These are phyloP conservation scores for Heteronetta atricapilla DNA, from an alignment of 2,113 vertebrate species.

Conservation along the genomic window DNA sequence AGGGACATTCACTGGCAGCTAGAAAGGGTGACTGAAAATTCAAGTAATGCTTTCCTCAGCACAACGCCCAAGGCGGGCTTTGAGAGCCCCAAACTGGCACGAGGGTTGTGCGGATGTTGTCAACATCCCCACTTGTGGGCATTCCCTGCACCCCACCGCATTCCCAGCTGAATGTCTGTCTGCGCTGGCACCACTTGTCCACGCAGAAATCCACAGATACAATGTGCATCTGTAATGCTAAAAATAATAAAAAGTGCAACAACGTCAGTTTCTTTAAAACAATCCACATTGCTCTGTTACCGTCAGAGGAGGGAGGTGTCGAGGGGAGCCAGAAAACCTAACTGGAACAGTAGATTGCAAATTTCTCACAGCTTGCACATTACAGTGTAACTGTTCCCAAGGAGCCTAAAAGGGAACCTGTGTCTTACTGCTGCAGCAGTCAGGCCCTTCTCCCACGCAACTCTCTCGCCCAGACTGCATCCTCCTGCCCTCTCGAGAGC, in stretches of 20 bases:
- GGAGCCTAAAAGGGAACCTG: constrained; percentile 16
- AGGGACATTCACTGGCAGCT: constrained; percentile 66
- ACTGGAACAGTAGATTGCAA: constrained; percentile 76
- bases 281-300: constrained; percentile 69
- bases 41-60: constrained; percentile 78
- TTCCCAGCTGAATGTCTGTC: constrained; percentile 64
- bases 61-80: background rate
- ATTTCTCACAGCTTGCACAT: constrained; percentile 78
- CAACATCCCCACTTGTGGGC: constrained; percentile 31
- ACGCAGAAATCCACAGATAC: constrained; percentile 69
- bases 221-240: constrained; percentile 78
- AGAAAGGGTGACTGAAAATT: constrained; percentile 73
- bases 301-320: constrained; percentile 55
- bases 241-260: constrained; percentile 81
- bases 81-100: constrained; percentile 34
- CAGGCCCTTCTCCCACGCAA: constrained; percentile 34
- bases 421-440: constrained; percentile 5
- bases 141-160: constrained; percentile 38
- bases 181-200: constrained; percentile 44
- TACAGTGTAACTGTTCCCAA: constrained; percentile 69
- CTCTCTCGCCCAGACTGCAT: background rate
- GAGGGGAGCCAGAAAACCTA: constrained; percentile 66
- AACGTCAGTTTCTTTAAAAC: constrained; percentile 74
- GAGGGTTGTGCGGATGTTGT: background rate
- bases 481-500: constrained; percentile 35